These are phyloP conservation scores for Isaurus tuberculatus DNA, from an alignment of 92 coral and sea anemone species.

Conservation along the genomic window DNA sequence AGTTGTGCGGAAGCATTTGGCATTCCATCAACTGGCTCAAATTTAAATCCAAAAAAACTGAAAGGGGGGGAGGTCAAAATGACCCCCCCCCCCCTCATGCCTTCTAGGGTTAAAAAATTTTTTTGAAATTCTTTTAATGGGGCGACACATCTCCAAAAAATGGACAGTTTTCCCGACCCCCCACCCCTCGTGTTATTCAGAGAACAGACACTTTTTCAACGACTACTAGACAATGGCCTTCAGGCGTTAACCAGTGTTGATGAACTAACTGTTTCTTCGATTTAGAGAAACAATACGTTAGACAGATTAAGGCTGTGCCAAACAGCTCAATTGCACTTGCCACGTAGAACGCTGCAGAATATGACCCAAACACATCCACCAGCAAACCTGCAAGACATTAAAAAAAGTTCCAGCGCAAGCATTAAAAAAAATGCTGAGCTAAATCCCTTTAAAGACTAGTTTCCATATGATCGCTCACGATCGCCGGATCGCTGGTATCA, in stretches of 20 bases:
- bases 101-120: too few relatives aligned
- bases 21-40: too few relatives aligned
- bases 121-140: too few relatives aligned
- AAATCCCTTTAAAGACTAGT: neutral
- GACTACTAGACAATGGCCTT: neutral
- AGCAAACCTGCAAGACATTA: constrained; percentile 1
- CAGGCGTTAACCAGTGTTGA: neutral
- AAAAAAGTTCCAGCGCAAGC: neutral
- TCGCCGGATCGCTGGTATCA: too few relatives aligned
- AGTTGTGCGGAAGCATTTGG: too few relatives aligned
- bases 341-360: neutral
- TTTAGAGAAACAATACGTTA: neutral
- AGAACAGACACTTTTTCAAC: constrained; percentile 12
- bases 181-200: neutral
- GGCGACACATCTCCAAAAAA: too few relatives aligned
- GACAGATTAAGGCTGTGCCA: neutral
- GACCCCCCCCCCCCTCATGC: too few relatives aligned
- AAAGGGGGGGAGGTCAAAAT: too few relatives aligned
- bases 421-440: too few relatives aligned
- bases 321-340: neutral
- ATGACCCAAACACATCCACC: neutral
- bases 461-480: too few relatives aligned
- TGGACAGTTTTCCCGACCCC: too few relatives aligned
- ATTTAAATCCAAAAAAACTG: too few relatives aligned
- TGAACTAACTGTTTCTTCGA: neutral